Conservation (phyloP, 1,140 invertebrate genomes). For the Penaeus vannamei region DNA sequence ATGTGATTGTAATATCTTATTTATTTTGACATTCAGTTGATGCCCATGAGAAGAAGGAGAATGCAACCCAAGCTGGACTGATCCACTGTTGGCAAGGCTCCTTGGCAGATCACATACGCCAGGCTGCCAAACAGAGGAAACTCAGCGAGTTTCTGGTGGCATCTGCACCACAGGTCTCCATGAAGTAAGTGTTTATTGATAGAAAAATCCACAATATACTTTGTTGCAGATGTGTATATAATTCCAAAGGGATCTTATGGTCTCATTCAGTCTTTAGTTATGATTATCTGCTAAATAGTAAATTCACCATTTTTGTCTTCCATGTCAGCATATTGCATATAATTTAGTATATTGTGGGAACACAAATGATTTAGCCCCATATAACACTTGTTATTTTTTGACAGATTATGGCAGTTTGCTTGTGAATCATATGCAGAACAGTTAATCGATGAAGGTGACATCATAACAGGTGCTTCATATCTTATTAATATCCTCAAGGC, state of each 20-base stretch:
- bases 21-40: slow-evolving; percentile 23
- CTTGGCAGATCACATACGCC: slow-evolving; percentile 51
- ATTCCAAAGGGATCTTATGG: no score
- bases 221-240: background rate
- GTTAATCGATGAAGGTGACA: slow-evolving; percentile 56
- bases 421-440: slow-evolving; percentile 64
- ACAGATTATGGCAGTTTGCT: slow-evolving; percentile 59
- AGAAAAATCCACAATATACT: background rate
- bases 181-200: slow-evolving; percentile 43
- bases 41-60: slow-evolving; percentile 36
- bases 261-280: no score
- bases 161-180: slow-evolving; percentile 57
- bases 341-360: no score
- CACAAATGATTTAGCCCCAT: no score
- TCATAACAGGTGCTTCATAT: slow-evolving; percentile 60
- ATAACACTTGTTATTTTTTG: background rate
- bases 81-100: slow-evolving; percentile 65
- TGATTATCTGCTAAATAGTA: background rate
- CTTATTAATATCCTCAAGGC: slow-evolving; percentile 62
- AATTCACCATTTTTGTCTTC: background rate
- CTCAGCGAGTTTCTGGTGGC: slow-evolving; percentile 58
- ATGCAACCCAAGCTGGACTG: background rate
- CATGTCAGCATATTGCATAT: background rate
- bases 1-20: background rate
- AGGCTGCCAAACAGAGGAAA: slow-evolving; percentile 52